Evolutionary conservation across 37 sponge, comb jelly and placozoan genomes (phyloP).

Genomic region (Diacarnus erythraeanus): DNA sequence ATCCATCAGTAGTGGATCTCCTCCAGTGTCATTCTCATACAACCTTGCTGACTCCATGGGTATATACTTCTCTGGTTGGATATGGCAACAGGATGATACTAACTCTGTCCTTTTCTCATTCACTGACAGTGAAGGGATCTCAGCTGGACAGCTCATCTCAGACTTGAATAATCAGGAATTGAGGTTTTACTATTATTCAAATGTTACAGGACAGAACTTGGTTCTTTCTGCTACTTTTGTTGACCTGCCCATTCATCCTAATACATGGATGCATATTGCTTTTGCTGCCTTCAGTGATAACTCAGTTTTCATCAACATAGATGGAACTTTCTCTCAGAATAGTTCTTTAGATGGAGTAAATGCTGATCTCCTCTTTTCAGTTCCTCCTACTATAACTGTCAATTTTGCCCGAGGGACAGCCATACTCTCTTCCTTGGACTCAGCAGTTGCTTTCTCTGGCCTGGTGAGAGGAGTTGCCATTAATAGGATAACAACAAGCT

Average conservation of each 20-base stretch:
- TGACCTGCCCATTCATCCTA: background rate
- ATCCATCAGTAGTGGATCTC: background rate
- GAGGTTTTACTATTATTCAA: conserved; percentile 19
- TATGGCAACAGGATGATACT: conserved; percentile 36
- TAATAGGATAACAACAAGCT: background rate
- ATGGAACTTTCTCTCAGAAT: background rate
- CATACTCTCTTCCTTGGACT: background rate
- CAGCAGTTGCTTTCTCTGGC: conserved; percentile 26
- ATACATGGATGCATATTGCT: conserved; percentile 31
- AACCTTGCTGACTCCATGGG: background rate
- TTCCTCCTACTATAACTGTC: background rate
- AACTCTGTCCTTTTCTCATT: conserved; percentile 5
- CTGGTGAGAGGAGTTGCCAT: conserved; percentile 42
- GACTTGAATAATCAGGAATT: background rate
- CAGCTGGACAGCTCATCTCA: conserved; percentile 10
- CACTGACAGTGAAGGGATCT: background rate
- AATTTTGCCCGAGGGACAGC: background rate
- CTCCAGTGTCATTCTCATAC: background rate
- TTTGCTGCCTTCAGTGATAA: conserved; percentile 4
- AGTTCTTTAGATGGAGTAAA: background rate
- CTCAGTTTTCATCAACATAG: conserved; percentile 7
- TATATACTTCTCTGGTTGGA: conserved; percentile 42
- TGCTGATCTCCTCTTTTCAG: background rate
- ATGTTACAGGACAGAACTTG: background rate
- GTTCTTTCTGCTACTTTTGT: background rate